phyloP scores from a whole-genome alignment of 2,113 vertebrate species.

The Phalacrocorax pelagicus region DNA sequence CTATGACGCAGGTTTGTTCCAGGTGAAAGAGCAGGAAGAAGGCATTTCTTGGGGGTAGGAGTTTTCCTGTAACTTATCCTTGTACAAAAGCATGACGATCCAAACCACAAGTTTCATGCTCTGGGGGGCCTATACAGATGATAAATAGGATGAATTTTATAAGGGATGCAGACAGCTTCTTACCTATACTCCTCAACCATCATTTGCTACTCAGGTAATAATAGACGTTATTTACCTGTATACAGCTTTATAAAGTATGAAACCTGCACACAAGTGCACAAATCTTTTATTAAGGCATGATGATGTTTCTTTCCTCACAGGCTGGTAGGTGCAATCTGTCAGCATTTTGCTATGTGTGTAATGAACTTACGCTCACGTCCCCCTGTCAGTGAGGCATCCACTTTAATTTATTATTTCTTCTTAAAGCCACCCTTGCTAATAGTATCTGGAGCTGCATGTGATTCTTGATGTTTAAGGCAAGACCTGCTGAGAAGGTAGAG shows the following conservation, averaged over 20 bases:
- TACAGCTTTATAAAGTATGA: not conserved
- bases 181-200: not conserved
- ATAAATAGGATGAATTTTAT: not conserved
- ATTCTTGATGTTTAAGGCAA: not conserved
- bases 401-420: not conserved
- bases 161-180: not conserved
- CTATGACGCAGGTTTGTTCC: not conserved
- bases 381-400: not conserved
- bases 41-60: fast-evolving
- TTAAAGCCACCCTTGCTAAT: not conserved
- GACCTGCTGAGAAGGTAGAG: not conserved
- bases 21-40: not conserved
- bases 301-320: not conserved
- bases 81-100: fast-evolving
- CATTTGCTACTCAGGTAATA: not conserved
- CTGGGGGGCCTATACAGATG: not conserved
- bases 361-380: too few species aligned
- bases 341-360: not conserved
- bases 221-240: not conserved
- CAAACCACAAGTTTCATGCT: not conserved
- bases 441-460: not conserved
- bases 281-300: not conserved
- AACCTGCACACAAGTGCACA: not conserved
- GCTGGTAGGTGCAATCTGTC: not conserved
- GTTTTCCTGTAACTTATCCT: not conserved